phyloP scores from a whole-genome alignment of 2,113 vertebrate species.

The Nansenia antarctica region DNA sequence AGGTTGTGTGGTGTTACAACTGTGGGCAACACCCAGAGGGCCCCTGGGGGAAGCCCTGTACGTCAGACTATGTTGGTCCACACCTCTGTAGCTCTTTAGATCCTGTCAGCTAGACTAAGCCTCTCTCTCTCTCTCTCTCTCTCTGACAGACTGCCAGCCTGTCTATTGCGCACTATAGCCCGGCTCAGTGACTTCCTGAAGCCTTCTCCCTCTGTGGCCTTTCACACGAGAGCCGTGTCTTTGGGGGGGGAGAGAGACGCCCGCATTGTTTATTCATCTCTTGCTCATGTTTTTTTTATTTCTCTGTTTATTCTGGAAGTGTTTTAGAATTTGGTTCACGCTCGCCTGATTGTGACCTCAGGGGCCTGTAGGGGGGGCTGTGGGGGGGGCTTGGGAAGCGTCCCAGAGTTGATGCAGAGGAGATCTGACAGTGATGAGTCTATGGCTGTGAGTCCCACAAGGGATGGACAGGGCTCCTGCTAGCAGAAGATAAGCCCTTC shows the following conservation, averaged over 20 bases:
- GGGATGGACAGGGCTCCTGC: conserved; percentile 37
- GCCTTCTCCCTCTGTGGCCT: neutral
- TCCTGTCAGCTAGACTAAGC: neutral
- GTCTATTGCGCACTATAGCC: neutral
- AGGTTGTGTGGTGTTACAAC: neutral
- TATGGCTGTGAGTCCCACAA: neutral
- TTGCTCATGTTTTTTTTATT: neutral
- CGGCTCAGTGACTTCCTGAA: conserved; percentile 14
- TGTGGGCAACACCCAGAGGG: neutral
- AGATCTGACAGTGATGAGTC: conserved; percentile 19
- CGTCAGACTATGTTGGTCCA: neutral
- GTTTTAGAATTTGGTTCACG: conserved; percentile 9
- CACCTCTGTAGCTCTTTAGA: neutral
- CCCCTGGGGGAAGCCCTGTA: neutral
- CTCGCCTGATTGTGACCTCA: conserved; percentile 1
- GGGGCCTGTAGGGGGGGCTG: conserved; percentile 1
- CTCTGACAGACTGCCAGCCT: neutral
- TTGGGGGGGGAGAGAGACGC: neutral
- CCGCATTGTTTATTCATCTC: conserved; percentile 32
- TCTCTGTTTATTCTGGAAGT: neutral
- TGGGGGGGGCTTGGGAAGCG: neutral
- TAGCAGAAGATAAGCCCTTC: conserved; percentile 28
- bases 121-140: neutral
- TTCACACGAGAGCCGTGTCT: neutral
- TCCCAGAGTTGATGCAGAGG: neutral